phyloP scores from a whole-genome alignment of 2,888 invertebrate species.

The Hyposoter dolosus region DNA sequence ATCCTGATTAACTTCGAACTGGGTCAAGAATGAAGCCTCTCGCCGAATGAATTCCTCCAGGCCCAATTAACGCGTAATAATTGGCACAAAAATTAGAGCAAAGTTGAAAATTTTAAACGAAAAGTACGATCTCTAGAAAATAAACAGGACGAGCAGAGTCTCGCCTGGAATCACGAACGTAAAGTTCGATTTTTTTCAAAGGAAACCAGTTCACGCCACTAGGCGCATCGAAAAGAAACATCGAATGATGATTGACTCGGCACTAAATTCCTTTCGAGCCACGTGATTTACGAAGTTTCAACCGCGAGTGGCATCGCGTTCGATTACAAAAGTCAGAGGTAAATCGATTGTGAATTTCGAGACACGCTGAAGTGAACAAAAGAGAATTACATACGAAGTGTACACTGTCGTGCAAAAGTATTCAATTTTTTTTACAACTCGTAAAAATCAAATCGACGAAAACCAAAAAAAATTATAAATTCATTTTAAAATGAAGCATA shows the following conservation, averaged over 20 bases:
- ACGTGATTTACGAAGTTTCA: slow-evolving; percentile 15
- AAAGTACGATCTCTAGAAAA: neutral
- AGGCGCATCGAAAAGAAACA: neutral
- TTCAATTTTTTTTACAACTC: neutral
- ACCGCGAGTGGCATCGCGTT: slow-evolving; percentile 25
- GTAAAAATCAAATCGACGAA: neutral
- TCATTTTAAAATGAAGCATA: neutral
- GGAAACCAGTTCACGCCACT: slow-evolving; percentile 20
- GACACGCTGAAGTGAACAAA: slow-evolving; percentile 23
- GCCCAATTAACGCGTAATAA: neutral
- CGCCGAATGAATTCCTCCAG: neutral
- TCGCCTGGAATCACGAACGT: neutral
- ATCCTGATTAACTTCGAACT: neutral
- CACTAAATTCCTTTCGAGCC: slow-evolving; percentile 32
- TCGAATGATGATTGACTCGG: slow-evolving; percentile 21
- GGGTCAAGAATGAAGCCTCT: neutral
- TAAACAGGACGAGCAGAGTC: too few relatives aligned
- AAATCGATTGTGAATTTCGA: slow-evolving; percentile 33
- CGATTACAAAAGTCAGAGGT: slow-evolving; percentile 17
- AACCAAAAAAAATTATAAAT: neutral
- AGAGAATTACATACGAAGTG: slow-evolving; percentile 22
- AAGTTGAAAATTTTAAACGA: neutral
- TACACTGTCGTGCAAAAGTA: neutral
- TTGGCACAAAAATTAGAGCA: neutral
- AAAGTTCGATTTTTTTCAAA: neutral